These are phyloP conservation scores for Lepilemur septentrionalis DNA, from an alignment of 2,797 vertebrate genomes.

Conservation along the genomic window DNA sequence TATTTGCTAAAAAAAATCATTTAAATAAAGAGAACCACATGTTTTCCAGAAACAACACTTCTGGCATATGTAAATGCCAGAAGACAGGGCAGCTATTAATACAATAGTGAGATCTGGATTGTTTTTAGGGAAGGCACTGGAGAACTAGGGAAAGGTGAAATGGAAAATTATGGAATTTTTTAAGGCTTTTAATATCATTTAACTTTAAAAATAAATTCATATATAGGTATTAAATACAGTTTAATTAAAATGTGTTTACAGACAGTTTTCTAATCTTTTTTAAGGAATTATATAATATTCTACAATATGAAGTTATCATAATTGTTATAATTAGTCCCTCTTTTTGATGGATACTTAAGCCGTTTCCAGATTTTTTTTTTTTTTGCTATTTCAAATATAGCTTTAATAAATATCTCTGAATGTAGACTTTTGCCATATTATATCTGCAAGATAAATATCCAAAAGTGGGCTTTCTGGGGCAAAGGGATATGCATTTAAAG, in stretches of 20 bases:
- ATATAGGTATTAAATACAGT: background rate
- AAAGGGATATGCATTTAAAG: background rate
- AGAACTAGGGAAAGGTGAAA: background rate
- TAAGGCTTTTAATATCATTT: background rate
- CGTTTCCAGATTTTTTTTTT: background rate
- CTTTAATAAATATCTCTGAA: background rate
- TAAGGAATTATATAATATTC: background rate
- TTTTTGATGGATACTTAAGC: background rate
- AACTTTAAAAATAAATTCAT: constrained; percentile 30
- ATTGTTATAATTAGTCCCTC: background rate
- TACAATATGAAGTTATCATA: background rate
- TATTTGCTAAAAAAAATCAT: background rate
- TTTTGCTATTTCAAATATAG: background rate
- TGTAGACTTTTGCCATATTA: background rate
- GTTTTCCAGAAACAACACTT: background rate
- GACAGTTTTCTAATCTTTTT: background rate
- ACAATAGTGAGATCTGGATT: background rate
- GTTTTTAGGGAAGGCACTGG: background rate
- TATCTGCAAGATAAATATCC: background rate
- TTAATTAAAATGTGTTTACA: background rate
- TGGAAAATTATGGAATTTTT: background rate
- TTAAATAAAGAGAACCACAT: background rate
- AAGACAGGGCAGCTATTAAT: background rate
- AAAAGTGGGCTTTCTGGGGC: background rate
- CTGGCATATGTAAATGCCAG: background rate